A percentile compares a stretch with the other conserved stretches of the same genome.
Evolutionary conservation across 2,797 vertebrate genomes (phyloP).

Genomic region (Parauchenoglanis ngamensis): DNA sequence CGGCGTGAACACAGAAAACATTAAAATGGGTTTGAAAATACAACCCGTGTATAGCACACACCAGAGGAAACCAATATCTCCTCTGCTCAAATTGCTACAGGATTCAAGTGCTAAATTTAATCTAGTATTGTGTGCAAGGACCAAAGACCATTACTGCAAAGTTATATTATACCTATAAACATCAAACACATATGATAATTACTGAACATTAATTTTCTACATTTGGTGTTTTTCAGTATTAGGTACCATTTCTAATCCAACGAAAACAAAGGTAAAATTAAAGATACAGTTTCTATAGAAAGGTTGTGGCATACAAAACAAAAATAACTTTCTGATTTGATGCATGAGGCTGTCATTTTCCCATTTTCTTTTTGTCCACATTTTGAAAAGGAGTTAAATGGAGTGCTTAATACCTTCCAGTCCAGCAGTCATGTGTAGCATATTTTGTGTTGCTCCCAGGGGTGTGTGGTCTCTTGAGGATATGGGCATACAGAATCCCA

Average conservation of each 20-base stretch:
- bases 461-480: slow-evolving; percentile 40
- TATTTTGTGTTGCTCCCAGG: slow-evolving; percentile 20
- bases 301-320: slow-evolving; percentile 11
- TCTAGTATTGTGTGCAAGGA: slow-evolving; percentile 29
- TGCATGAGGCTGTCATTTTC: slow-evolving; percentile 31
- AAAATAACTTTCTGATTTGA: slow-evolving; percentile 24
- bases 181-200: slow-evolving; percentile 14
- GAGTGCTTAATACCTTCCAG: slow-evolving; percentile 32
- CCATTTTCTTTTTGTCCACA: slow-evolving; percentile 22
- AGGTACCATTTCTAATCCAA: background rate
- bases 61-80: slow-evolving; percentile 15
- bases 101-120: slow-evolving; percentile 31
- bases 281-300: slow-evolving; percentile 6
- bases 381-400: slow-evolving; percentile 47
- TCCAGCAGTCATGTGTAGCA: slow-evolving; percentile 18
- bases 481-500: slow-evolving; percentile 3
- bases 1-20: background rate
- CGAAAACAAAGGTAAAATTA: slow-evolving; percentile 16
- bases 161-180: background rate
- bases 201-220: slow-evolving; percentile 14
- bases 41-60: background rate
- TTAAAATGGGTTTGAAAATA: slow-evolving; percentile 10
- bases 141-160: slow-evolving; percentile 24
- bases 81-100: background rate
- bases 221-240: background rate